Base-by-base conservation (phyloP, 2,797 vertebrate genomes). In the Hydrolagus colliei region DNA sequence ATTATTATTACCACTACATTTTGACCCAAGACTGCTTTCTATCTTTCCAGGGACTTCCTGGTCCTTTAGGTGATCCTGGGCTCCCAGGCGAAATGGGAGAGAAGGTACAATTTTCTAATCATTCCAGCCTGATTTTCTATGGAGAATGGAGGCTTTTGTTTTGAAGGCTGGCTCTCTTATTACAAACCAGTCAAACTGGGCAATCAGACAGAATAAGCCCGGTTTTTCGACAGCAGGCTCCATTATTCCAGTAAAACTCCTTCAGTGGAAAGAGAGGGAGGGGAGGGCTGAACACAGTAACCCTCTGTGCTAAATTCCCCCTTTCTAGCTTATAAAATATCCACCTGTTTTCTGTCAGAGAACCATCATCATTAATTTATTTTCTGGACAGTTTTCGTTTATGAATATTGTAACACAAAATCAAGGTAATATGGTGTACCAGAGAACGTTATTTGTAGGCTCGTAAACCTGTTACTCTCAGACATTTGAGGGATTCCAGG, bases 11-110 rank as follows among this genome's bases (percentile, higher is more conserved):
- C 27, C 27, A 27, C 27, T 27, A 88, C 73, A 67, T 73, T 82
- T 89, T 89, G 88, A 88, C 87, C 89, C 87, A 90, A 90, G 86
- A 87, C 88, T 87, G 87, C 86, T 89, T 8, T 87, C 87, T 87
- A 86, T 86, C 35, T 87, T 91, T 80, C 76, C 91, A 92, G 92
- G 91, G 92, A 88, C 93, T 91, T 0, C 92, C 91, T 8, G 94
- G 94, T 87, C 88, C 90, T 86, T 87, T 88, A 63, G 94, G 94
- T 88, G 93, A 93, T 73, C 91, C 90, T 32, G 94, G 94, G 87
- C 92, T 90, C 88, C 88, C 93, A 82, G 94, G 94, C 87, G 94
- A 95, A 96, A 94, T 96, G 89, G 97, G 98, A 59, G 94, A 96
- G 92, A 99, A 99, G 96, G 98, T 98, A 89, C 93, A 88, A 86